Evolutionary conservation across 1,140 invertebrate genomes (phyloP).

Genomic region (Aethina tumida): DNA sequence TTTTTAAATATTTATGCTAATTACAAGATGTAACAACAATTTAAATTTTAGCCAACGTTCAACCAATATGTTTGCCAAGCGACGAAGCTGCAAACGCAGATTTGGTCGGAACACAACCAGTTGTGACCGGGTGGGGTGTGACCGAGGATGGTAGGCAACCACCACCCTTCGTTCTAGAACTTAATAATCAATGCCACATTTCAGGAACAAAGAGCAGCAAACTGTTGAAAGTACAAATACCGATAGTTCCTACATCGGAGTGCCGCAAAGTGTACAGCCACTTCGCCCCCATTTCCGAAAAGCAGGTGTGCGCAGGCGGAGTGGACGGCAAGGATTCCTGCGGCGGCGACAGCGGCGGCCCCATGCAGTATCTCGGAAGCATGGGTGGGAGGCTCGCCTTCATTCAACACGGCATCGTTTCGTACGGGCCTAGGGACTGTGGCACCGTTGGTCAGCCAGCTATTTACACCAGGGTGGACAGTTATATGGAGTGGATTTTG

Average conservation of each 20-base stretch:
- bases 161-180: too few relatives aligned
- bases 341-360: conserved; percentile 38
- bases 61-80: conserved; percentile 23
- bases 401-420: conserved; percentile 36
- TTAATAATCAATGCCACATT: conserved; percentile 1
- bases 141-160: conserved; percentile 37
- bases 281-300: conserved; percentile 16
- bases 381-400: conserved; percentile 30
- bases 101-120: conserved; percentile 17
- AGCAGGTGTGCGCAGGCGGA: conserved; percentile 52
- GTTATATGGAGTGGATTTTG: conserved; percentile 55
- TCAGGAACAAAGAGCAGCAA: conserved; percentile 31
- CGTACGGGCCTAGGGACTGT: conserved; percentile 39
- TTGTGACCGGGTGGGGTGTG: conserved; percentile 49
- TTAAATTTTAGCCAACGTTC: conserved; percentile 17
- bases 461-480: conserved; percentile 47
- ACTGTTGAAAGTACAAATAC: conserved; percentile 42
- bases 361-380: conserved; percentile 28
- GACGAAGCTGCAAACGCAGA: conserved; percentile 9
- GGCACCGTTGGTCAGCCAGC: conserved; percentile 45
- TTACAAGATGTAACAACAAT: not conserved
- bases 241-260: conserved; percentile 31
- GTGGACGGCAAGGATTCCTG: conserved; percentile 33
- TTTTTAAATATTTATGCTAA: conserved; percentile 1
- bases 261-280: conserved; percentile 26